Evolutionary conservation across 1,140 invertebrate species (phyloP), one percentile per base, ranked within the genome.

Genomic region (Drosophila parvula): DNA sequence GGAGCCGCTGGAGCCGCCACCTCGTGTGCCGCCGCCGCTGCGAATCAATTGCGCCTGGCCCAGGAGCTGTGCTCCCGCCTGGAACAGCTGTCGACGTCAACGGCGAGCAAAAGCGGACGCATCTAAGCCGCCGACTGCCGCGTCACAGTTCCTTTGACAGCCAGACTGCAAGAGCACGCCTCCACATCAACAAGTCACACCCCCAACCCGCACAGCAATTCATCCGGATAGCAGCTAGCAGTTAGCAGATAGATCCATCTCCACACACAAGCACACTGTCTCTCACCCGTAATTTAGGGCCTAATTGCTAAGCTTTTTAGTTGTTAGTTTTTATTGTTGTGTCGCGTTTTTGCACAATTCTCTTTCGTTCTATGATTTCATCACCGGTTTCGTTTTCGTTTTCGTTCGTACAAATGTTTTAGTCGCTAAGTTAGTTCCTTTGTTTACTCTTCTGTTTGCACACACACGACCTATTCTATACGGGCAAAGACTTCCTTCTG

Each of bases 31-130:
- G 81, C 91, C 11, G 82, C 91, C 32, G 85, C 91, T 18, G 86
- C 90, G 51, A 76, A 89, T 71, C 91, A 92, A 61, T 41, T 92
- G 74, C 91, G 90, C 56, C 53, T 91, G 56, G 81, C 84, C 47
- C 91, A 93, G 74, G 91, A 93, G 67, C 78, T 94, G 47, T 93
- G 93, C 82, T 91, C 91, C 44, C 84, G 93, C 61, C 82, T 94
- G 59, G 93, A 94, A 65, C 93, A 94, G 68, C 82, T 94, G 44
- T 93, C 92, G 43, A 93, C 92, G 53, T 65, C 84, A 16, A 92
- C 92, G 43, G 92, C 92, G 22, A 86, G 81, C 69, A 79, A 86
- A 76, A 88, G 69, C 34, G 76, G 84, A 44, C 83, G 83, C 65
- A 79, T 80, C 28, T 88, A 65, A 62, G 70, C 45, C 44, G 30